A percentile compares a stretch with the other conserved stretches of the same genome.
These are phyloP conservation scores for Caiman crocodilus DNA, from an alignment of 2,797 vertebrate genomes.

Conservation along the genomic window DNA sequence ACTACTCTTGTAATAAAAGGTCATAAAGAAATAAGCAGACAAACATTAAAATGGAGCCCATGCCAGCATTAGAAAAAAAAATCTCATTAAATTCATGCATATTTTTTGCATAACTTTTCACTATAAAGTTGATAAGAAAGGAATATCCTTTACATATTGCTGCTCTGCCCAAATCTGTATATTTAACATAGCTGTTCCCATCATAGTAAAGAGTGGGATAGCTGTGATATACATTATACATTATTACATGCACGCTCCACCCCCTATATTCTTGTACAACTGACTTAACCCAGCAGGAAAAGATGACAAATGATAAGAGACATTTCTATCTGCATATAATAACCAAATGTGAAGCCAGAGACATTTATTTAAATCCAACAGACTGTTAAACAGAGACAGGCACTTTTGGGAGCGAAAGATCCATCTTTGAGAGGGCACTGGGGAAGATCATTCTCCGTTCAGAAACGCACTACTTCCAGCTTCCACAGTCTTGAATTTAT, in stretches of 20 bases:
- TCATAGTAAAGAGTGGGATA: rapidly evolving
- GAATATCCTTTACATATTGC: no score
- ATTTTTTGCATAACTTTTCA: neutral
- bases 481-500: neutral
- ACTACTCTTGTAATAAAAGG: neutral
- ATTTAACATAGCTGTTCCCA: neutral
- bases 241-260: no score
- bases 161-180: neutral
- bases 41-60: neutral
- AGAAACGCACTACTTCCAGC: neutral
- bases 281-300: neutral
- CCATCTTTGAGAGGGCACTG: neutral
- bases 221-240: no score
- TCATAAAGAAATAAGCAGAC: neutral
- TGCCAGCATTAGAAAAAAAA: neutral
- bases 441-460: neutral
- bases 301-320: neutral
- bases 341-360: neutral
- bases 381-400: neutral
- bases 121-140: no score
- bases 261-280: neutral
- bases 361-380: neutral
- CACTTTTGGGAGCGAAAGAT: neutral
- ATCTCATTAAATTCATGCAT: neutral
- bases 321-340: rapidly evolving